Percentiles rank a stretch among this genome's conserved stretches.
phyloP scores from a whole-genome alignment of 2,113 vertebrate genomes.

The Anser cygnoides region DNA sequence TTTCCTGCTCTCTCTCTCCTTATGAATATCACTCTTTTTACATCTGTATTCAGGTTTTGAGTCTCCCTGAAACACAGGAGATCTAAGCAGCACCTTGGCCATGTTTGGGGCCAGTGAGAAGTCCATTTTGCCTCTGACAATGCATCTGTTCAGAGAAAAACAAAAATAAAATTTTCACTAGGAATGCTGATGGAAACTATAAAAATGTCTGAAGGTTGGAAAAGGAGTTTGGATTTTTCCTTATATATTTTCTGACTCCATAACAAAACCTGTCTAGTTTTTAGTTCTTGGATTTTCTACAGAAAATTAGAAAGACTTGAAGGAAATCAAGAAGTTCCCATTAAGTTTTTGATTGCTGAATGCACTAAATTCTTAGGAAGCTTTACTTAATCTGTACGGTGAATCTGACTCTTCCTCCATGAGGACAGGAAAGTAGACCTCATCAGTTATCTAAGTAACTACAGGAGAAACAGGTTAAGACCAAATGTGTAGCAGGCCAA shows the following conservation, averaged over 20 bases:
- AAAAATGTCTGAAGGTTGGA: background rate
- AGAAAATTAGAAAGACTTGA: background rate
- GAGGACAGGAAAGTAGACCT: background rate
- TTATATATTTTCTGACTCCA: background rate
- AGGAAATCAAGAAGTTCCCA: background rate
- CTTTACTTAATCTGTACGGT: fast-evolving
- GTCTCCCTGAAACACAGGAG: background rate
- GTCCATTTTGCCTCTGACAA: background rate
- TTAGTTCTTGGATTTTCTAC: background rate
- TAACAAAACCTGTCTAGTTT: background rate
- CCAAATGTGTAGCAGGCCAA: background rate
- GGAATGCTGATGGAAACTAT: background rate
- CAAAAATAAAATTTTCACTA: background rate
- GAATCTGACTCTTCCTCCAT: background rate
- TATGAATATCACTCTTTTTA: background rate
- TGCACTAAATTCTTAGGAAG: background rate
- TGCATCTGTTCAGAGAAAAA: background rate
- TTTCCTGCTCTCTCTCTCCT: background rate
- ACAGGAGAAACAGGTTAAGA: background rate
- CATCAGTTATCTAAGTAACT: background rate
- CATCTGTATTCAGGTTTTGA: background rate
- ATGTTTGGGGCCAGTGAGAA: background rate
- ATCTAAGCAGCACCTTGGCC: background rate
- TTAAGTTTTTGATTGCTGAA: background rate
- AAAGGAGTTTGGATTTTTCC: background rate